phyloP scores from a whole-genome alignment of 2,888 invertebrate genomes.

The Limnephilus marmoratus region DNA sequence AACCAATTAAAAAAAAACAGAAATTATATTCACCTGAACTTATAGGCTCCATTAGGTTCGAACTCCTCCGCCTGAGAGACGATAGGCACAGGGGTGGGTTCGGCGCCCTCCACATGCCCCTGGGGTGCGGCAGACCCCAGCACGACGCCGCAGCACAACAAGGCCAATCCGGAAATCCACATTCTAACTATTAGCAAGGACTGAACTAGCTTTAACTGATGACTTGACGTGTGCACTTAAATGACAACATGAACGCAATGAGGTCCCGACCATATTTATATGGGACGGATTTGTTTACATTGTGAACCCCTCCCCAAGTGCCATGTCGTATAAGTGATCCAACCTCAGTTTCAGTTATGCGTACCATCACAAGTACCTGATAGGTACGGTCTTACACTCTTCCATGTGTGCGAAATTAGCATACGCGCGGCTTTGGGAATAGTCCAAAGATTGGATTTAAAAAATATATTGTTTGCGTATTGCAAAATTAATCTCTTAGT shows the following conservation, averaged over 20 bases:
- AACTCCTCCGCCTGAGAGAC: conserved; percentile 76
- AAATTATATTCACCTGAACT: conserved; percentile 72
- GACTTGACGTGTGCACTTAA: conserved; percentile 52
- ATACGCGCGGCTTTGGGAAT: conserved; percentile 32
- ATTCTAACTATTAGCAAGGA: conserved; percentile 37
- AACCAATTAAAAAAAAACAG: neutral
- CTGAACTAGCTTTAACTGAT: conserved; percentile 28
- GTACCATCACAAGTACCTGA: conserved; percentile 51
- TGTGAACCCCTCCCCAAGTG: conserved; percentile 61
- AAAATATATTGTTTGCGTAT: conserved; percentile 36
- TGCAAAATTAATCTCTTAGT: conserved; percentile 27
- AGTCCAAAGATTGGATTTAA: conserved; percentile 57
- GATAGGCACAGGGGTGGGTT: conserved; percentile 74
- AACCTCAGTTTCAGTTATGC: conserved; percentile 59
- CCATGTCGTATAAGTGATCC: conserved; percentile 64
- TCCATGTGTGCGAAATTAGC: conserved; percentile 4
- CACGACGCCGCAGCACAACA: conserved; percentile 65
- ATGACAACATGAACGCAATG: conserved; percentile 58
- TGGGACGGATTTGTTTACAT: conserved; percentile 64
- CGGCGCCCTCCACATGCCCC: conserved; percentile 68
- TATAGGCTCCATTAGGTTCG: conserved; percentile 76
- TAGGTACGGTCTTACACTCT: neutral
- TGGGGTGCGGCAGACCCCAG: conserved; percentile 66
- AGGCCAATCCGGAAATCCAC: conserved; percentile 44
- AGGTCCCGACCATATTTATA: conserved; percentile 64